Evolutionary conservation across 1,140 invertebrate species (phyloP).

Genomic region (Diorhabda elongata): DNA sequence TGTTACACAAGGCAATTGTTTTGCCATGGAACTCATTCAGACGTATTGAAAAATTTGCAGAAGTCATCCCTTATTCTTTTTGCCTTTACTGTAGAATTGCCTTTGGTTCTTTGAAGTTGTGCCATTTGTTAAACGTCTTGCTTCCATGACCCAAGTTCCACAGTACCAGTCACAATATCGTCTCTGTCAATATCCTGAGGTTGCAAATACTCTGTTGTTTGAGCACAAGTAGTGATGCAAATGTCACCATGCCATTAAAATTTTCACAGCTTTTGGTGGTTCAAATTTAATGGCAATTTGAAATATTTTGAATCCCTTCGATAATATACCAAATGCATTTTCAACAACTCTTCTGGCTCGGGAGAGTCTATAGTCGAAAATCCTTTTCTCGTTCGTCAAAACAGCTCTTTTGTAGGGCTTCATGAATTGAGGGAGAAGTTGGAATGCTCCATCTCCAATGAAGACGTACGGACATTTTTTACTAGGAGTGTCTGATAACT

Average conservation of each 20-base stretch:
- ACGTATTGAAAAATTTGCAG: too few relatives aligned
- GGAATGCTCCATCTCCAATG: slow-evolving; percentile 50
- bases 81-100: too few relatives aligned
- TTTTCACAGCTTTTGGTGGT: neutral
- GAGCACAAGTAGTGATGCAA: slow-evolving; percentile 6
- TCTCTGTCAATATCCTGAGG: slow-evolving; percentile 7
- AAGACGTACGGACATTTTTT: slow-evolving; percentile 22
- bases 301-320: too few relatives aligned
- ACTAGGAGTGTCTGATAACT: slow-evolving; percentile 4
- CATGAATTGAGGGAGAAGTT: slow-evolving; percentile 31
- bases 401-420: too few relatives aligned
- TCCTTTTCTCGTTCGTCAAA: neutral
- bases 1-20: too few relatives aligned
- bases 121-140: too few relatives aligned
- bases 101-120: too few relatives aligned
- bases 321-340: too few relatives aligned
- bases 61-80: too few relatives aligned
- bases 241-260: neutral
- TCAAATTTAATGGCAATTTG: too few relatives aligned
- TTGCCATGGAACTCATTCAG: too few relatives aligned
- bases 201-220: slow-evolving; percentile 13
- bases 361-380: slow-evolving; percentile 8
- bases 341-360: neutral
- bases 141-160: neutral
- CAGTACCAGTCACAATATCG: neutral